phyloP scores from a whole-genome alignment of 2,888 invertebrate species.

The Alcis repandata region DNA sequence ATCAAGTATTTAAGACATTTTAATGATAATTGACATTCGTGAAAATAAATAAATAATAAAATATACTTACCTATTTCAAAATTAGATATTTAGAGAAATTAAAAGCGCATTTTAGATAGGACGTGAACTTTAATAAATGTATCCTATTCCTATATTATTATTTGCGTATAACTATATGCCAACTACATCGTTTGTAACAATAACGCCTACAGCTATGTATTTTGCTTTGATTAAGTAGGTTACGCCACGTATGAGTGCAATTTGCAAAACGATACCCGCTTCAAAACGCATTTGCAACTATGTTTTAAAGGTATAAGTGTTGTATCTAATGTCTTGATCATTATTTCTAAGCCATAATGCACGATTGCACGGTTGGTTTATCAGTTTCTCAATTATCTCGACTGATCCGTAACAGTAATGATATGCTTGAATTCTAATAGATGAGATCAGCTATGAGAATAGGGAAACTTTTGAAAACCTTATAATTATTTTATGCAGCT shows the following conservation, averaged over 20 bases:
- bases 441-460: constrained; percentile 1
- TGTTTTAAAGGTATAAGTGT: constrained; percentile 19
- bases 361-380: constrained; percentile 15
- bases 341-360: constrained; percentile 19
- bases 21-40: too few relatives aligned
- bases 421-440: constrained; percentile 5
- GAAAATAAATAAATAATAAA: too few relatives aligned
- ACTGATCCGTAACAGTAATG: constrained; percentile 10
- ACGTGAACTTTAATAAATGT: too few relatives aligned
- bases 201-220: neutral
- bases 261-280: neutral
- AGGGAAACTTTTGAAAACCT: neutral
- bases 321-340: constrained; percentile 26
- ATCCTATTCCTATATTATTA: too few relatives aligned
- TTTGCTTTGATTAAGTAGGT: constrained; percentile 1
- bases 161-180: too few relatives aligned
- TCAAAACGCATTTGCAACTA: constrained; percentile 17
- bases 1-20: too few relatives aligned
- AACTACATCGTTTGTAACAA: too few relatives aligned
- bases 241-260: neutral
- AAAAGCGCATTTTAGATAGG: too few relatives aligned
- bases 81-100: too few relatives aligned
- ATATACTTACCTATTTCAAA: too few relatives aligned
- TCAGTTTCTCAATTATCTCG: constrained; percentile 16
- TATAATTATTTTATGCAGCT: neutral